A percentile compares a stretch with the other conserved stretches of the same genome.
phyloP scores from a whole-genome alignment of 1,140 invertebrate genomes.

The Telenomus remus region DNA sequence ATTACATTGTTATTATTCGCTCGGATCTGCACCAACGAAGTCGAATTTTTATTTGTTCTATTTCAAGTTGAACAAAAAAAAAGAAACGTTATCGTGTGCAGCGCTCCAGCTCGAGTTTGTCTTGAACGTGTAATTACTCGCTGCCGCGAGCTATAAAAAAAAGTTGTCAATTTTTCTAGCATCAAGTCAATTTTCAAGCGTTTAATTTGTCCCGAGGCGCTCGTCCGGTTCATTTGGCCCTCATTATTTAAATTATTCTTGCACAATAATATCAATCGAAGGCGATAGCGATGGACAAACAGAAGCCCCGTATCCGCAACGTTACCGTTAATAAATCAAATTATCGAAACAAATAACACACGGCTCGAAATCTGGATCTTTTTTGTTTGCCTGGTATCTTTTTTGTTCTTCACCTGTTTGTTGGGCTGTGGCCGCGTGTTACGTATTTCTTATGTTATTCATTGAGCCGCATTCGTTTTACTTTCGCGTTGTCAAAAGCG shows the following conservation, averaged over 20 bases:
- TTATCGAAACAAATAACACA: slow-evolving; percentile 45
- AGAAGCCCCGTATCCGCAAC: slow-evolving; percentile 23
- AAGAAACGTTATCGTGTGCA: too few species aligned
- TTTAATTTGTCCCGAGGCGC: background rate
- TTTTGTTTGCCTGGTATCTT: slow-evolving; percentile 5
- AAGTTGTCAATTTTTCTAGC: background rate
- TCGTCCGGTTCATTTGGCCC: background rate
- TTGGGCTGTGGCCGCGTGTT: slow-evolving; percentile 34
- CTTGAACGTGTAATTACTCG: too few species aligned
- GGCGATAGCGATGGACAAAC: slow-evolving; percentile 11
- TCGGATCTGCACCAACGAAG: too few species aligned
- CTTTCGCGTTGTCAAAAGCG: slow-evolving; percentile 47
- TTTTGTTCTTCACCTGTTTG: slow-evolving; percentile 26
- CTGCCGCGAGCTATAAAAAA: too few species aligned
- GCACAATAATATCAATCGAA: slow-evolving; percentile 6
- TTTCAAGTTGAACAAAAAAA: too few species aligned
- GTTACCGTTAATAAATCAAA: slow-evolving; percentile 43
- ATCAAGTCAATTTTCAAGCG: background rate
- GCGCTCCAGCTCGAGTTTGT: too few species aligned
- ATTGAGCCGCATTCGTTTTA: slow-evolving; percentile 50
- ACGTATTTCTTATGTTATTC: slow-evolving; percentile 53
- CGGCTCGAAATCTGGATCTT: slow-evolving; percentile 1
- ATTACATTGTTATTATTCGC: slow-evolving; percentile 9
- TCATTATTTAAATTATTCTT: slow-evolving; percentile 32
- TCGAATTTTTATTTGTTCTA: too few species aligned